These are phyloP conservation scores for Caenorhabditis imperialis DNA, from an alignment of 2,888 invertebrate species.

Conservation along the genomic window DNA sequence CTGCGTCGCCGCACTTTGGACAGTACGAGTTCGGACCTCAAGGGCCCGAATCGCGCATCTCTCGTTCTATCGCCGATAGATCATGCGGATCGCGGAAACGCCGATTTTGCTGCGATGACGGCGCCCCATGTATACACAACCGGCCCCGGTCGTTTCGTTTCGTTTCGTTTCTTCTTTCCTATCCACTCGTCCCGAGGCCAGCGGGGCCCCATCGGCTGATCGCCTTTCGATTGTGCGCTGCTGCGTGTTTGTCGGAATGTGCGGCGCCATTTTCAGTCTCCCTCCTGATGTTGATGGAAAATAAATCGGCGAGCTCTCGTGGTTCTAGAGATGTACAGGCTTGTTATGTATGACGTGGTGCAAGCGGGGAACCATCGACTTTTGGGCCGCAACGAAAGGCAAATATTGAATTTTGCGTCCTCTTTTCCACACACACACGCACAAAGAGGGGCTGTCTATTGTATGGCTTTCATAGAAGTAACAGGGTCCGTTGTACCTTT, in stretches of 20 bases:
- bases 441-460: slow-evolving; percentile 11
- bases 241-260: slow-evolving; percentile 36
- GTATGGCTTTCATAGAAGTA: too few species aligned
- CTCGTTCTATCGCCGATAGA: slow-evolving; percentile 21
- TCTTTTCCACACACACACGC: slow-evolving; percentile 29
- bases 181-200: slow-evolving; percentile 16
- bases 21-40: slow-evolving; percentile 47
- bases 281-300: too few species aligned
- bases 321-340: too few species aligned
- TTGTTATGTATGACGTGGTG: slow-evolving; percentile 14
- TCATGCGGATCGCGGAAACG: slow-evolving; percentile 34
- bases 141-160: slow-evolving; percentile 47
- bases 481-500: too few species aligned
- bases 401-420: slow-evolving; percentile 44
- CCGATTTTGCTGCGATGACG: slow-evolving; percentile 42
- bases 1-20: slow-evolving; percentile 13
- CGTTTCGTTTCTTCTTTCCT: slow-evolving; percentile 46
- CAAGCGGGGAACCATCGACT: neutral
- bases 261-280: slow-evolving; percentile 28
- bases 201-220: slow-evolving; percentile 1
- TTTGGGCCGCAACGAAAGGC: slow-evolving; percentile 20
- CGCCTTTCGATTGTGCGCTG: slow-evolving; percentile 43
- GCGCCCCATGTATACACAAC: slow-evolving; percentile 55
- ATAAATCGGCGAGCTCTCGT: too few species aligned
- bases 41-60: slow-evolving; percentile 40